These are phyloP conservation scores for Mastomys natalensis DNA, from an alignment of 2,113 vertebrate species.

Conservation along the genomic window DNA sequence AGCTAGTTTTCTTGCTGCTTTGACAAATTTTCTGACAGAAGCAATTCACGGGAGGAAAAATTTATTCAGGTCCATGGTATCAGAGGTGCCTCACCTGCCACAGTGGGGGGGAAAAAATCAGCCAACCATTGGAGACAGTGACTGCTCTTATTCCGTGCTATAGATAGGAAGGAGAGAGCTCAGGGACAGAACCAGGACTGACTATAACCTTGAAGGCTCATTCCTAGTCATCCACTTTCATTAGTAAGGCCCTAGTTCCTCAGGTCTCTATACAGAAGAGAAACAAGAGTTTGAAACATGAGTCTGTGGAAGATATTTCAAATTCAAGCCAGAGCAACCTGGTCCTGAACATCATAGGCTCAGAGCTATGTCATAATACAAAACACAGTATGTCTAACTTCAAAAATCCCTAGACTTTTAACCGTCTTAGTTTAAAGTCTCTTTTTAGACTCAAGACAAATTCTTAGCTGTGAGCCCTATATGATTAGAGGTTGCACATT, in stretches of 20 bases:
- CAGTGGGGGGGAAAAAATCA: neutral
- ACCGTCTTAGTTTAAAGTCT: neutral
- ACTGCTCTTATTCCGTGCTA: too few species aligned
- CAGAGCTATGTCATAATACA: neutral
- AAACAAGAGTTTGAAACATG: neutral
- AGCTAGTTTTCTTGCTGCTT: neutral
- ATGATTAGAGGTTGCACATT: neutral
- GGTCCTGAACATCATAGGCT: neutral
- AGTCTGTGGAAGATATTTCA: neutral
- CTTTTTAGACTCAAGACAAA: neutral
- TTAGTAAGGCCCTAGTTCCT: neutral
- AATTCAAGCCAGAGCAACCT: neutral
- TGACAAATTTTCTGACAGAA: neutral
- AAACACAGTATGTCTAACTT: neutral
- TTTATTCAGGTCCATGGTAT: neutral
- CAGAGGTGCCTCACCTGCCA: neutral
- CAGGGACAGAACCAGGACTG: neutral
- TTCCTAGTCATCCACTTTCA: neutral
- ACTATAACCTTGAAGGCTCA: neutral
- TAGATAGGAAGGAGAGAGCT: neutral
- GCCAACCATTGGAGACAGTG: neutral
- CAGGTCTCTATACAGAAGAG: neutral
- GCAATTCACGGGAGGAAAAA: neutral
- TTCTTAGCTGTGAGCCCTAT: neutral
- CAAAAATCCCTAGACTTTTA: neutral